Base-by-base conservation (phyloP, 2,797 vertebrate genomes). In the Hybognathus amarus region DNA sequence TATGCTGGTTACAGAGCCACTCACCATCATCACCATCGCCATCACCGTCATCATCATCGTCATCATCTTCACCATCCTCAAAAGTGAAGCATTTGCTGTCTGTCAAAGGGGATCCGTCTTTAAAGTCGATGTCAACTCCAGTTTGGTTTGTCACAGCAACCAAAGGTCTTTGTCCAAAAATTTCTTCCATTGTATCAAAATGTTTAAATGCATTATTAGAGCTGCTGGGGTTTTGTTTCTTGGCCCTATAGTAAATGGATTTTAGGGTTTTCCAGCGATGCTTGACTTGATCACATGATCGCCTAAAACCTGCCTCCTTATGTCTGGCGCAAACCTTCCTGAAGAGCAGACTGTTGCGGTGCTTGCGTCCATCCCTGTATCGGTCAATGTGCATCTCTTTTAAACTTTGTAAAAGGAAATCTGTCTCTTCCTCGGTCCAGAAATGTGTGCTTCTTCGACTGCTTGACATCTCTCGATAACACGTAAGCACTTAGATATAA, bases 231-330 rank as follows among this genome's bases (percentile, higher is more conserved):
- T 50, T 63, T 33, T n/a, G 56, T 7, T 47, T 73, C 61, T 73
- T 73, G 22, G 68, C 40, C n/a, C 52, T 82, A 36, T 82, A 82
- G 56, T 82, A 73, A n/a, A 74, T 74, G 56, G 69, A 74, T 18
- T 82, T 82, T 30, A 82, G 56, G 1, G 79, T 74, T 24, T 82
- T 82, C 79, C 68, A 82, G 80, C 80, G 80, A 45, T 73, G 80
- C 47, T 73, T 73, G 27, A 73, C 69, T 33, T 73, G 69, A 38
- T 82, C 68, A 50, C 69, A 82, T 5, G 80, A 63, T 22, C 69
- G 69, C 22, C 13, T 6, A n/a, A 47, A 73, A 1, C 69, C 80
- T 2, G 42, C 59, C 40, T 36, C 42, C 33, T 63, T 47, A 12
- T 82, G 80, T 24, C 45, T 64, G 10, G 56, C 42, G 42, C 69